phyloP scores from a whole-genome alignment of 2,888 invertebrate genomes.

The Noctua comes region DNA sequence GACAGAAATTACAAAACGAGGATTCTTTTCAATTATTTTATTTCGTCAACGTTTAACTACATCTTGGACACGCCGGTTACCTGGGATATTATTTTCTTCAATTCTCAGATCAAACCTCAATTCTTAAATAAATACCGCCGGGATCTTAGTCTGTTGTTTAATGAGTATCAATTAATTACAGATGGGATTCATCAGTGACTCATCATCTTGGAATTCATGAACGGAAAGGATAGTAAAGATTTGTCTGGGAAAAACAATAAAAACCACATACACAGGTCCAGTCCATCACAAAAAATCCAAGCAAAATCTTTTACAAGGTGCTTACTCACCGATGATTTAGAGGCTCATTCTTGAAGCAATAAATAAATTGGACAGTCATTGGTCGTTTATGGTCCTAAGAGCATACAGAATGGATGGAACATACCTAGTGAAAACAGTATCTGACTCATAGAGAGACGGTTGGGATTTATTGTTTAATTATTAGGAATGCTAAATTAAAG shows the following conservation, averaged over 20 bases:
- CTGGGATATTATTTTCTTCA: not conserved
- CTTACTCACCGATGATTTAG: slow-evolving; percentile 68
- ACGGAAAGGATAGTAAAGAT: slow-evolving; percentile 19
- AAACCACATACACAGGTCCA: not conserved
- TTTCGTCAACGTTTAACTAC: too few species aligned
- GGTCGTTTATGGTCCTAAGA: slow-evolving; percentile 52
- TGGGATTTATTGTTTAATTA: slow-evolving; percentile 16
- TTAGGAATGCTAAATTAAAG: not conserved
- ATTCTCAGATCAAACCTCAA: too few species aligned
- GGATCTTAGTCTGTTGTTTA: not conserved
- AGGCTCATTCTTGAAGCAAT: slow-evolving; percentile 63
- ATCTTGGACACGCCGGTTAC: not conserved
- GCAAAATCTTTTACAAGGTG: slow-evolving; percentile 45
- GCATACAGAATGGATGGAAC: slow-evolving; percentile 40
- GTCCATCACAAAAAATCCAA: slow-evolving; percentile 52
- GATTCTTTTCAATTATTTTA: too few species aligned
- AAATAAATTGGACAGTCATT: slow-evolving; percentile 70
- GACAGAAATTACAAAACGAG: not conserved
- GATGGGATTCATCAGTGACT: not conserved
- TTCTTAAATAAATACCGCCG: not conserved
- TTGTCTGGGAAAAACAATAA: slow-evolving; percentile 2
- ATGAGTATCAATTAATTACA: not conserved
- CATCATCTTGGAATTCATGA: not conserved
- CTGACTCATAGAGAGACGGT: slow-evolving; percentile 37
- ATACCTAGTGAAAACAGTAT: slow-evolving; percentile 18